Base-by-base conservation (phyloP, 2,888 invertebrate species). In the Mesorhabditis sp. region DNA sequence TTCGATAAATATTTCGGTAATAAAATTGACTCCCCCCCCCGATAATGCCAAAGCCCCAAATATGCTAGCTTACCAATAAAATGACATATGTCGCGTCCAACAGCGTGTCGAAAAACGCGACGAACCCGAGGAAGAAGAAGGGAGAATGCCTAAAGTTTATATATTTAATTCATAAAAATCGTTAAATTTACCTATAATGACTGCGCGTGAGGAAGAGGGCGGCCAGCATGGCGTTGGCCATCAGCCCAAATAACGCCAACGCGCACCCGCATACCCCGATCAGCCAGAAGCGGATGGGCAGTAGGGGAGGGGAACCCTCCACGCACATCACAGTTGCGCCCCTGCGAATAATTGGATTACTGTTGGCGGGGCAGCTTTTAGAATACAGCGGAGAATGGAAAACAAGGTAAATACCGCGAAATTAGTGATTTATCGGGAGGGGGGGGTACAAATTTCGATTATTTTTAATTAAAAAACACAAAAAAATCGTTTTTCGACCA, bases 111-210 rank as follows among this genome's bases (percentile, higher is more conserved):
- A 84, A 84, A 5, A 83, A 72, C 4, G 84, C 84, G 50, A 84
- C 84, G 71, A 84, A 84, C 4, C 84, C 84, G 67, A 84, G 81
- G 70, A 84, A 84, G 74, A 84, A 84, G 77, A 83, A 84, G n/a
- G 84, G 84, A 43, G 84, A 84, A 66, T 84, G 83, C 58, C 84
- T 78, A 76, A 65, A 77, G 13, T 7, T 28, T 43, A 64, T 50
- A 5, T 65, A 3, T 13, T 42, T 62, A 50, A 6, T 4, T 42
- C 4, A 43, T 43, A 2, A 15, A 43, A 1, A 43, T 7, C 43
- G 3, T 13, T 50, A 61, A 13, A 69, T 73, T 68, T 13, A 75
- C 80, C 80, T 74, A 74, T 82, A 84, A 66, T 80, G 77, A 58
- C 74, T 67, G 28, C 80, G 65, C 5, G 82, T 76, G 41, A 84